A percentile compares a stretch with the other conserved stretches of the same genome.
phyloP scores from a whole-genome alignment of 2,113 vertebrate genomes.

The Pogona vitticeps region DNA sequence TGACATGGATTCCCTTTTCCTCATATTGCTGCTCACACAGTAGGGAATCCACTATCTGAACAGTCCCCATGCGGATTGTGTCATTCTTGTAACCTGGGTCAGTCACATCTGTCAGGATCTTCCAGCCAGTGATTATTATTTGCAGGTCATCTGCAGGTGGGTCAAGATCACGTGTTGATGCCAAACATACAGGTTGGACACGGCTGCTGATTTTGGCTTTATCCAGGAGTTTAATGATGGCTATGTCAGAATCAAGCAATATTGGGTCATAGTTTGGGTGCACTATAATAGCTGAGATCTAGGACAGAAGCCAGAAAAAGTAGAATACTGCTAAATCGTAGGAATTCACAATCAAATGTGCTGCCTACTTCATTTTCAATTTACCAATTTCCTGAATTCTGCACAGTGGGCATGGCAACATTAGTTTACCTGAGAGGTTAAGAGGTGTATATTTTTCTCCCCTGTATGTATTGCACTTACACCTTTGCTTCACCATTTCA shows the following conservation, averaged over 20 bases:
- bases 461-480: no score
- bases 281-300: conserved; percentile 90
- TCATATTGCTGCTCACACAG: conserved; percentile 94
- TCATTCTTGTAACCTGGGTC: conserved; percentile 77
- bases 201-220: conserved; percentile 90
- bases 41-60: conserved; percentile 86
- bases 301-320: conserved; percentile 39
- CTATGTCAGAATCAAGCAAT: conserved; percentile 92
- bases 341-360: background rate
- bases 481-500: no score
- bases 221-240: conserved; percentile 90
- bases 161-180: conserved; percentile 74
- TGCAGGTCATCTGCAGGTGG: conserved; percentile 70
- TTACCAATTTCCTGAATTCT: background rate
- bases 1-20: conserved; percentile 86
- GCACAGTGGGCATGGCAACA: no score
- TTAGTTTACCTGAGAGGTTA: no score
- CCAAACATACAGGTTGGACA: conserved; percentile 91
- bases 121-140: conserved; percentile 91
- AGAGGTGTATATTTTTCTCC: no score
- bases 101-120: conserved; percentile 77
- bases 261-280: conserved; percentile 94
- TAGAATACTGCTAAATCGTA: background rate
- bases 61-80: conserved; percentile 82
- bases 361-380: background rate